Conservation (phyloP, 2,113 vertebrate species). For the Scartelaos histophorus region DNA sequence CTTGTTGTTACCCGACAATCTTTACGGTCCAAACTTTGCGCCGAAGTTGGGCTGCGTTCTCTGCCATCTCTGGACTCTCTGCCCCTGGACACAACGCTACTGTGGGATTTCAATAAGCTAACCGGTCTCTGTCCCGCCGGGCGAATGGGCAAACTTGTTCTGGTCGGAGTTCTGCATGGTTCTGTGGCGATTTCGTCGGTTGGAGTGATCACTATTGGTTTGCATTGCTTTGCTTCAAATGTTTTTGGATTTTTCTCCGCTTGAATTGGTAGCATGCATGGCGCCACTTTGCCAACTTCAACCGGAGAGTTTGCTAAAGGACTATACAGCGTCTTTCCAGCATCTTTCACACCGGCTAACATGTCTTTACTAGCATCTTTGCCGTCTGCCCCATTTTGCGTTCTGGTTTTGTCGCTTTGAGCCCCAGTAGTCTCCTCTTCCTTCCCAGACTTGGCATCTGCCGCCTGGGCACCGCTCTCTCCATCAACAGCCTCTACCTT, state of each 20-base stretch:
- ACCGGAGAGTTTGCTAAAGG: slow-evolving; percentile 26
- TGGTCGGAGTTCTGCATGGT: slow-evolving; percentile 56
- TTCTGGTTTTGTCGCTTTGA: neutral
- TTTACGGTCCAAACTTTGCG: slow-evolving; percentile 78
- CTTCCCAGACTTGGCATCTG: slow-evolving; percentile 39
- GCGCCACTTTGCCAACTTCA: slow-evolving; percentile 44
- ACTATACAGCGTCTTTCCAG: slow-evolving; percentile 36
- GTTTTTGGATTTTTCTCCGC: slow-evolving; percentile 46
- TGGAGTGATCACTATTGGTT: slow-evolving; percentile 3
- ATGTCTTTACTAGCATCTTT: slow-evolving; percentile 3
- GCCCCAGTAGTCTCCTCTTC: slow-evolving; percentile 13
- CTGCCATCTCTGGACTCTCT: slow-evolving; percentile 68
- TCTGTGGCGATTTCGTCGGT: slow-evolving; percentile 38
- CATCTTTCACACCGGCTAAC: slow-evolving; percentile 43
- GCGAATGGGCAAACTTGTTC: slow-evolving; percentile 63
- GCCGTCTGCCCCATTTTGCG: slow-evolving; percentile 39
- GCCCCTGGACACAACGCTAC: slow-evolving; percentile 55
- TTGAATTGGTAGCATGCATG: slow-evolving; percentile 41
- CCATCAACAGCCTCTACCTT: slow-evolving; percentile 85
- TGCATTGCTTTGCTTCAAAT: slow-evolving; percentile 48
- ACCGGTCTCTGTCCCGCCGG: slow-evolving; percentile 65
- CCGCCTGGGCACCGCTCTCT: slow-evolving; percentile 65
- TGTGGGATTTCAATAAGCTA: slow-evolving; percentile 75
- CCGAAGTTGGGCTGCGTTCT: slow-evolving; percentile 73
- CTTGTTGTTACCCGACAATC: slow-evolving; percentile 63